Percentiles rank a stretch among this genome's conserved stretches.
phyloP scores from a whole-genome alignment of 2,113 vertebrate genomes.

The Macquaria australasica region DNA sequence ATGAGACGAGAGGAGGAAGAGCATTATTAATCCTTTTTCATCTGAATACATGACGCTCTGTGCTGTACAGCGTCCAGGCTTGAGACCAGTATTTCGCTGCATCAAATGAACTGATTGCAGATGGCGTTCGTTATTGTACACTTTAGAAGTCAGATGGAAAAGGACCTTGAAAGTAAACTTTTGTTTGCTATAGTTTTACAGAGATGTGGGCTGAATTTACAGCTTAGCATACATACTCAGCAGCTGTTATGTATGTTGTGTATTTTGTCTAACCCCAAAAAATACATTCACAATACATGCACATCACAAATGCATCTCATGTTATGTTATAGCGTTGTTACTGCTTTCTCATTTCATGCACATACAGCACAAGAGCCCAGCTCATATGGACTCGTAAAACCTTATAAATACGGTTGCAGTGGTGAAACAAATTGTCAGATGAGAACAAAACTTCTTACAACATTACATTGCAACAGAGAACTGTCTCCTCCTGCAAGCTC shows the following conservation, averaged over 20 bases:
- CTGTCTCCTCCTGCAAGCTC: background rate
- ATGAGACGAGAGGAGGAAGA: conserved; percentile 72
- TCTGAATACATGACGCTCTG: conserved; percentile 63
- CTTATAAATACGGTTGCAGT: too few species aligned
- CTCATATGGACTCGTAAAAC: background rate
- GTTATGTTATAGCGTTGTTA: background rate
- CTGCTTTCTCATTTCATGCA: background rate
- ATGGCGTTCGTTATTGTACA: conserved; percentile 27
- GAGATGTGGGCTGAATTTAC: conserved; percentile 5
- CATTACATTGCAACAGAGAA: background rate
- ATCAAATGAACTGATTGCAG: conserved; percentile 62
- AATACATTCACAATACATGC: background rate
- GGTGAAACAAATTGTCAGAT: background rate
- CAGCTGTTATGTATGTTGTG: too few species aligned
- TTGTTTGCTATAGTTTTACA: conserved; percentile 25
- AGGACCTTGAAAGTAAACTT: conserved; percentile 29
- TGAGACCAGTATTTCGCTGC: conserved; percentile 38
- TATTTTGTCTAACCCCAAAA: too few species aligned
- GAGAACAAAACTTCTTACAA: background rate
- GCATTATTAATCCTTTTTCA: conserved; percentile 77
- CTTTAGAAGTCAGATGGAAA: conserved; percentile 5
- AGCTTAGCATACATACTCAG: background rate
- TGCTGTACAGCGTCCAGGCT: conserved; percentile 40
- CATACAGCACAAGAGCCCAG: background rate
- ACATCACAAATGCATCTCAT: conserved; percentile 17